Base-by-base conservation (phyloP, 2,797 vertebrate genomes). In the Catamblyrhynchus diadema region DNA sequence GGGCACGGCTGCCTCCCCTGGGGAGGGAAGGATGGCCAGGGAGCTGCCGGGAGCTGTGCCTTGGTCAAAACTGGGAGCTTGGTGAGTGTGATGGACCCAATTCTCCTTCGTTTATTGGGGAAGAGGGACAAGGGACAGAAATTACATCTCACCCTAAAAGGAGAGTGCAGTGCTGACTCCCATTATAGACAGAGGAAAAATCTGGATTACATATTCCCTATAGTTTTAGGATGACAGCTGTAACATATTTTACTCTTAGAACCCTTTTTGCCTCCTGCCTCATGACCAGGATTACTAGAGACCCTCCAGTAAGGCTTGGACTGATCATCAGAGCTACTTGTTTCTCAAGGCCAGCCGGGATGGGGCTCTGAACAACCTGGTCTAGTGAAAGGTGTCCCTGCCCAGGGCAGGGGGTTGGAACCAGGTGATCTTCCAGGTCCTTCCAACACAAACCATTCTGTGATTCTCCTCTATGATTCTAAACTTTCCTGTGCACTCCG, bases 61-160 rank as follows among this genome's bases (percentile, higher is more conserved):
- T 22, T 20, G 14, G 6, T 27, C 17, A 19, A 39, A 70, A 9
- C 27, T 3, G 7, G 32, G 51, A 25, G 51, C 12, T 0, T 15
- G 59, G 42, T 0, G 2, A 62, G 17, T 3, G 14, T 0, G 8
- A 17, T 10, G 69, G 30, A 27, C 37, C 8, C 1, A 4, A 7
- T 53, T 33, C 44, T 44, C 6, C n/a, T n/a, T 1, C 5, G 11
- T 56, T 60, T 39, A 9, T 0, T 1, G 8, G 28, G 48, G 61
- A 60, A 64, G 28, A 80, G 30, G 1, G 3, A 53, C 14, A 59
- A 24, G 13, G 39, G 39, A 14, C 39, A 39, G 39, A 41, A 60
- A 20, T 60, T 60, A 14, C 25, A 12, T 27, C 45, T 75, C 6
- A 0, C 21, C 39, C 28, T 54, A 4, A 82, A 47, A 27, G 39